Conservation (phyloP, 2,113 vertebrate genomes). For the Antigone vipio region DNA sequence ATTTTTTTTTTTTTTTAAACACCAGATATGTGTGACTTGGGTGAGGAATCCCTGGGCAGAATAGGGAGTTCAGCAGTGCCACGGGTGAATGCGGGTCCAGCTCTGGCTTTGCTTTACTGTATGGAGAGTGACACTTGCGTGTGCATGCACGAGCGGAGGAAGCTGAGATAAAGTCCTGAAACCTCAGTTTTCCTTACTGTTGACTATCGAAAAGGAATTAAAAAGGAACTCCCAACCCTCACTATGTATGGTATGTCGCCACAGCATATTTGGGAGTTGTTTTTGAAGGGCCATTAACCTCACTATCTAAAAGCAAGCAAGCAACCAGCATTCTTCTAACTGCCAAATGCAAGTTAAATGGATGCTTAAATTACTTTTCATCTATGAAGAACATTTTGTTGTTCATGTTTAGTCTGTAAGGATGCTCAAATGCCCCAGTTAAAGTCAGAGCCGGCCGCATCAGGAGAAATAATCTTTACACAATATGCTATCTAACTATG, state of each 20-base stretch:
- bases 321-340: background rate
- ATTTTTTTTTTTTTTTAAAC: background rate
- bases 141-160: background rate
- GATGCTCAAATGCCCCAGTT: background rate
- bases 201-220: background rate
- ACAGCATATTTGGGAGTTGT: background rate
- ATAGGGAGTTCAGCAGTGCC: background rate
- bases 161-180: background rate
- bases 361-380: background rate
- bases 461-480: conserved; percentile 4
- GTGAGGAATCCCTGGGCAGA: background rate
- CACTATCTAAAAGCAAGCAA: conserved; percentile 4
- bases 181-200: background rate
- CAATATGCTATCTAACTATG: background rate
- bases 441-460: background rate
- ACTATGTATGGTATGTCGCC: background rate
- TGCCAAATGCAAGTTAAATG: conserved; percentile 21
- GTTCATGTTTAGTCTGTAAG: background rate
- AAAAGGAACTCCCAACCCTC: background rate
- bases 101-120: background rate
- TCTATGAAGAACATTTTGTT: background rate
- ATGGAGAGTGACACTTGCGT: background rate
- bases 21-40: background rate
- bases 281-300: conserved; percentile 13
- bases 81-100: background rate